Conservation (phyloP, 2,797 vertebrate genomes). For the Neomorphus geoffroyi region DNA sequence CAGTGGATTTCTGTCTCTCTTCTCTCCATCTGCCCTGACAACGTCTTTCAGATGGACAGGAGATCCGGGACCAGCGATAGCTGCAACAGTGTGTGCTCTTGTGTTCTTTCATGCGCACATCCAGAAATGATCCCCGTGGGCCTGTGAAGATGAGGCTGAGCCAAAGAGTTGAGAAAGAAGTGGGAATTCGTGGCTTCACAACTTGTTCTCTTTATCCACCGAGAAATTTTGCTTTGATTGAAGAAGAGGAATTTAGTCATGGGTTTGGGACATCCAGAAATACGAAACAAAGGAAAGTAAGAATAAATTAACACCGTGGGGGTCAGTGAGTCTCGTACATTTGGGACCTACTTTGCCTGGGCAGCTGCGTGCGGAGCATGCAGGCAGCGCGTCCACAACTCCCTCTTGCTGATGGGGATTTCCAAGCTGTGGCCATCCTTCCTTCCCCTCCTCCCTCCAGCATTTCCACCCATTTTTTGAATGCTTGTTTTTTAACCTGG, state of each 20-base stretch:
- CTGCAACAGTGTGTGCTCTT: neutral
- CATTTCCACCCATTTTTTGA: neutral
- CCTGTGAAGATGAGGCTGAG: neutral
- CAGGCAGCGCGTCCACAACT: rapidly evolving
- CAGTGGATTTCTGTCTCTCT: neutral
- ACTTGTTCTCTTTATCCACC: neutral
- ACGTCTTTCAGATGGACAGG: neutral
- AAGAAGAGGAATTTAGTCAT: neutral
- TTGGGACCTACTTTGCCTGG: neutral
- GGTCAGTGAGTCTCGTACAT: neutral
- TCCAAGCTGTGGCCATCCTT: neutral
- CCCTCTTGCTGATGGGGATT: neutral
- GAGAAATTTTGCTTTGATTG: neutral
- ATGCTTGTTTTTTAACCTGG: neutral
- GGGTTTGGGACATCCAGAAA: neutral
- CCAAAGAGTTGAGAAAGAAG: neutral
- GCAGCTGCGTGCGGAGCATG: rapidly evolving
- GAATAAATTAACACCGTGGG: rapidly evolving
- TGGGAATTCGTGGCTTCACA: neutral
- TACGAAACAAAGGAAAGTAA: rapidly evolving
- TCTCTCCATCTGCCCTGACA: neutral
- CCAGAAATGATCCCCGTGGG: neutral
- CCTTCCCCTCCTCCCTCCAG: neutral
- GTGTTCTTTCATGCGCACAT: neutral
- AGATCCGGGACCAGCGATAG: neutral